Evolutionary conservation across 2,113 vertebrate species (phyloP), one percentile per base, ranked within the genome.

Genomic region (Sinocyclocheilus rhinocerous): DNA sequence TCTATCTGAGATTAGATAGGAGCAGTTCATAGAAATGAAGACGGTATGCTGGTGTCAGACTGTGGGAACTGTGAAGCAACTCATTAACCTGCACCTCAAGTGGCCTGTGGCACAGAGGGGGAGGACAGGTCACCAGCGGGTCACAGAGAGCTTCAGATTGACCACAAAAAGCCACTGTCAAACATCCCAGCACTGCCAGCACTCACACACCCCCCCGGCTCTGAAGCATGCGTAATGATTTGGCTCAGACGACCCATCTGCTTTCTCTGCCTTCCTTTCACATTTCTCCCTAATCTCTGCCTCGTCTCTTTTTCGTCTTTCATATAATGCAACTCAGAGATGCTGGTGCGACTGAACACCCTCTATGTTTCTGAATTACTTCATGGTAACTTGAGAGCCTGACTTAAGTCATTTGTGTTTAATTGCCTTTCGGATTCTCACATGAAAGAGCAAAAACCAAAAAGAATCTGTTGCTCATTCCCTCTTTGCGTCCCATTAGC

Each of bases 61-160:
- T 83, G 63, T 83, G 63, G 13, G 85, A 77, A 15, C 73, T 73
- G 67, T 80, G 63, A 84, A 59, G 80, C 50, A 48, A 57, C 79
- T 86, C 85, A 84, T 89, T 86, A 89, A 83, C 85, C 82, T 39
- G 24, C 79, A 86, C 69, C 33, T 89, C 57, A 50, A 81, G 16
- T 76, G 81, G 39, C 69, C 69, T 86, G 81, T 69, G 84, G 79
- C 81, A 29, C n/a, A 29, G 55, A 76, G 50, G 59, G 20, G 52
- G 70, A 76, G 39, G 61, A 63, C 18, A 33, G 78, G 85, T 81
- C 78, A 82, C 18, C 20, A 63, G 5, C 3, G 22, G 77, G 85
- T 42, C 67, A 50, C 69, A 33, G 69, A 80, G 29, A 82, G 3
- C 26, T 45, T 36, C 16, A 83, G 24, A 65, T 20, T 39, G 59